phyloP scores from a whole-genome alignment of 2,888 invertebrate genomes.

The Cerastis leucographa region DNA sequence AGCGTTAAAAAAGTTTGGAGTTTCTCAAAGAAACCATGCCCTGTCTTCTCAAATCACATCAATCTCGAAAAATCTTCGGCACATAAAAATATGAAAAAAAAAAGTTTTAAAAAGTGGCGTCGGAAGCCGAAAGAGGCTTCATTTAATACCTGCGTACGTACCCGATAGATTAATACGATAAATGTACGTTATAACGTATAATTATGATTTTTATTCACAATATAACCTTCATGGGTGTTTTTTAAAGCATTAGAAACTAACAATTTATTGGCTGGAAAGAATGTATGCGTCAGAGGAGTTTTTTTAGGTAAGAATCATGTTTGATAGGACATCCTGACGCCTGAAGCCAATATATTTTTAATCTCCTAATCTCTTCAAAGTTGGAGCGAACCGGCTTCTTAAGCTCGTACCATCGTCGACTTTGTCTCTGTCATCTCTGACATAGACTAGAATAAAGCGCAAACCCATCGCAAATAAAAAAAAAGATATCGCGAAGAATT shows the following conservation, averaged over 20 bases:
- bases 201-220: slow-evolving; percentile 83
- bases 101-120: slow-evolving; percentile 59
- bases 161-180: slow-evolving; percentile 86
- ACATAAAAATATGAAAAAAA: slow-evolving; percentile 32
- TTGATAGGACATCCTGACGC: slow-evolving; percentile 14
- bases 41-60: slow-evolving; percentile 33
- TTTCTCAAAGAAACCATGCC: background rate
- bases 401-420: too few relatives aligned
- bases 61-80: slow-evolving; percentile 46
- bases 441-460: too few relatives aligned
- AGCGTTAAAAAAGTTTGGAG: background rate
- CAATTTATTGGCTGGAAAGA: slow-evolving; percentile 55
- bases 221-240: slow-evolving; percentile 68
- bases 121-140: slow-evolving; percentile 73
- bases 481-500: too few relatives aligned
- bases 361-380: too few relatives aligned
- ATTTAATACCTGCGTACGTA: slow-evolving; percentile 70
- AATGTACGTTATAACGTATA: slow-evolving; percentile 78
- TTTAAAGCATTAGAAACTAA: slow-evolving; percentile 65
- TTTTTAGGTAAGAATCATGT: slow-evolving; percentile 13
- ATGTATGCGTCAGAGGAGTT: slow-evolving; percentile 52
- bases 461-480: too few relatives aligned
- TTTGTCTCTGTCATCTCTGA: too few relatives aligned
- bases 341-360: background rate
- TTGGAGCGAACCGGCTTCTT: too few relatives aligned